Percentiles rank a stretch among this genome's conserved stretches.
Conservation (phyloP, 2,113 vertebrate species). For the Fregetta grallaria region DNA sequence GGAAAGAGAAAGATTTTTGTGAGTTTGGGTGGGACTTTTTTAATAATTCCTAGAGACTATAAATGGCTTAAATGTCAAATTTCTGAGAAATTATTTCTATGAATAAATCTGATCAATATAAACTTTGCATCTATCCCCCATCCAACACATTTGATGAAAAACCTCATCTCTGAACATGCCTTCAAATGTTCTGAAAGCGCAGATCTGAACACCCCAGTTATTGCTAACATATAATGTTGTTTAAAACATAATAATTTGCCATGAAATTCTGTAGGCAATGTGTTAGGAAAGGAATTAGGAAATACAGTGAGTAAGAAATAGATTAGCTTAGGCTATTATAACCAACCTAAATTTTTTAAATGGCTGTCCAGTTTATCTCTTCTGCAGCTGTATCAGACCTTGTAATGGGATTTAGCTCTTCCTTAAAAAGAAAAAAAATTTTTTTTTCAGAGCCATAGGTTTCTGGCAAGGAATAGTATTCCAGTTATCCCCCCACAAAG, state of each 20-base stretch:
- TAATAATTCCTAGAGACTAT: background rate
- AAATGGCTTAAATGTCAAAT: background rate
- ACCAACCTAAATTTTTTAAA: slow-evolving; percentile 59
- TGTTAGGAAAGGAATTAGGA: slow-evolving; percentile 54
- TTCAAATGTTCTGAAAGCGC: slow-evolving; percentile 18
- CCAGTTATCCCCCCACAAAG: background rate
- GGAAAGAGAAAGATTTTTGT: background rate
- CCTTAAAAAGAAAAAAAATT: background rate
- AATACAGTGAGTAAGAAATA: slow-evolving; percentile 58
- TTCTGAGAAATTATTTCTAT: background rate
- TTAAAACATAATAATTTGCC: slow-evolving; percentile 48
- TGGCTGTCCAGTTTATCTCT: slow-evolving; percentile 57
- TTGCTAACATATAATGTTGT: background rate
- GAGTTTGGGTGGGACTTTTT: background rate
- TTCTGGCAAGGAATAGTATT: background rate
- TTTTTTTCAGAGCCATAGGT: background rate
- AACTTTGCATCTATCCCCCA: background rate
- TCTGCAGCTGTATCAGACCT: slow-evolving; percentile 62
- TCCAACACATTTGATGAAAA: background rate
- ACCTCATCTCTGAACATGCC: background rate
- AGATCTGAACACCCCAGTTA: background rate
- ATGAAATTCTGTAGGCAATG: slow-evolving; percentile 41
- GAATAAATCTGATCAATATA: background rate
- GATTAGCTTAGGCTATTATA: slow-evolving; percentile 61
- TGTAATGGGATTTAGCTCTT: slow-evolving; percentile 61